Evolutionary conservation across 2,113 vertebrate species (phyloP), one percentile per base, ranked within the genome.

Genomic region (Pluvialis apricaria): DNA sequence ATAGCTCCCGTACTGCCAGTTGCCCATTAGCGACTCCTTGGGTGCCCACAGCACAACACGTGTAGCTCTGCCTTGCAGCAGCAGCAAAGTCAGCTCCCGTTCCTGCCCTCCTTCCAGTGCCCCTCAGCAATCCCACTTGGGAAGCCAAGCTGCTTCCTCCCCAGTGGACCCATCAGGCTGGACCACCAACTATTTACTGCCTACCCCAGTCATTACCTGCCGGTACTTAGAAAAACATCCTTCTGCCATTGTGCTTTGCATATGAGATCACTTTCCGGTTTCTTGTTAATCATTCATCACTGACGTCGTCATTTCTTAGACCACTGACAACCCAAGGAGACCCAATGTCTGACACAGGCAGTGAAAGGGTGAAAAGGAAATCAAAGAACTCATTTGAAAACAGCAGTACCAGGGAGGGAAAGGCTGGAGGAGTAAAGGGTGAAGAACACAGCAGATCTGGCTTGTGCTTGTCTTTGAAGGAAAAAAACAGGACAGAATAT

Each of bases 31-130:
- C 1, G 1, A 32, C 38, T 58, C 34, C 49, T 44, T 18, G 28
- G 15, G 7, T 57, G 55, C 26, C n/a, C 7, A 1, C 28, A 61
- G 78, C 10, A 20, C 70, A 60, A 54, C 5, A 10, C 3, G 0
- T 1, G 11, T 1, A 21, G 44, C n/a, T 76, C 29, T 70, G 72
- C 18, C 42, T 58, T 9, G 24, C 25, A 62, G 51, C 51, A 65
- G 40, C 22, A 66, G 13, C n/a, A 68, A 44, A 71, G 3, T 28
- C 86, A 84, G 13, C 9, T 71, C 61, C 18, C 6, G 1, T 20
- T 85, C 66, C 57, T 26, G 15, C 12, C 10, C 14, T 70, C 31
- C n/a, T 58, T 72, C 61, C 57, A 22, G 11, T 36, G n/a, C 20
- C 15, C 19, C 20, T 66, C 6, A 1, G 7, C 26, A 47, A 29